These are phyloP conservation scores for Corythornis cristatus DNA, from an alignment of 2,113 vertebrate species.

Conservation along the genomic window DNA sequence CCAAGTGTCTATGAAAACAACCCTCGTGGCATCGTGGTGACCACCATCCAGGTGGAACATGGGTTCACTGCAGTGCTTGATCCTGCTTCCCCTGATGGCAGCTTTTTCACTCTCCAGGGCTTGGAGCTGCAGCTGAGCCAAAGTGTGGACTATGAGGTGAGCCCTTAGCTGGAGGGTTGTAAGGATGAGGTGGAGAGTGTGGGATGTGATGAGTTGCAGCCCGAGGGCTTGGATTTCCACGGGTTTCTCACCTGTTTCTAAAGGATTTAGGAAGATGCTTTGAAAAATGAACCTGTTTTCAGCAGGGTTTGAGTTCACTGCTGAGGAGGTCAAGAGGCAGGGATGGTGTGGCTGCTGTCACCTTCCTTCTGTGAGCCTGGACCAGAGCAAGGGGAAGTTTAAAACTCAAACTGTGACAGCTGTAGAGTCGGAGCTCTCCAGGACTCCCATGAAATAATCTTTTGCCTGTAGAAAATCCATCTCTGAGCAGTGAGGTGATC, in stretches of 20 bases:
- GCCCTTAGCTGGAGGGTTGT: neutral
- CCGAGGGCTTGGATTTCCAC: neutral
- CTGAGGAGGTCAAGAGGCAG: neutral
- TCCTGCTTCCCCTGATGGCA: accelerated
- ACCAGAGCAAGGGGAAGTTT: neutral
- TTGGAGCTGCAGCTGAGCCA: neutral
- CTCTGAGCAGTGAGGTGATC: neutral
- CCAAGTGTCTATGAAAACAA: slow-evolving; percentile 12
- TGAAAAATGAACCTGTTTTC: neutral
- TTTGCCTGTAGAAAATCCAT: neutral
- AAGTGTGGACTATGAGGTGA: slow-evolving; percentile 65
- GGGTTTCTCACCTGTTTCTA: neutral
- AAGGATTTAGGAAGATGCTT: neutral
- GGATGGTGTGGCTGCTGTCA: too few relatives aligned
- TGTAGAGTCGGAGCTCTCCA: neutral
- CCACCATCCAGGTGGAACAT: neutral
- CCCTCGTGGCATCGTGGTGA: neutral
- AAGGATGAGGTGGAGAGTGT: neutral
- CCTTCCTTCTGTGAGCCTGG: neutral
- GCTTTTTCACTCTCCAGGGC: neutral
- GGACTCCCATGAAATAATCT: neutral
- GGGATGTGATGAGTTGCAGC: neutral
- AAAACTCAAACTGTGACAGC: neutral
- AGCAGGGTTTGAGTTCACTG: neutral
- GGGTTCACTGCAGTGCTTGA: neutral